These are phyloP conservation scores for Acrobasis consociella DNA, from an alignment of 2,888 invertebrate species.

Conservation along the genomic window DNA sequence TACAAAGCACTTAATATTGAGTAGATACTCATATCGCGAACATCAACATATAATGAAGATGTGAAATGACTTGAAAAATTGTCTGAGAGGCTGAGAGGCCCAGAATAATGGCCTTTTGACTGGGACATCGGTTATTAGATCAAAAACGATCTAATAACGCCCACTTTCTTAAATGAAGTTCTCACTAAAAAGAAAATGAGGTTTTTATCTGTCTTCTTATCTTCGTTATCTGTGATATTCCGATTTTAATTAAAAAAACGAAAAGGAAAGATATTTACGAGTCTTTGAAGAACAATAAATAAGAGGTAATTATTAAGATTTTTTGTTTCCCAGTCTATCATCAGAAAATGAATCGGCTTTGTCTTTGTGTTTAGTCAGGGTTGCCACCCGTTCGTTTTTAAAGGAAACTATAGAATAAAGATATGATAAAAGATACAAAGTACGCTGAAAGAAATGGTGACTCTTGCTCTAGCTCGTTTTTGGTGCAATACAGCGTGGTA, in stretches of 20 bases:
- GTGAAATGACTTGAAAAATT: constrained; percentile 16
- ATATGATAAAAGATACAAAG: too few relatives aligned
- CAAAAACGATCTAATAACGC: constrained; percentile 12
- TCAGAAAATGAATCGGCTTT: background rate
- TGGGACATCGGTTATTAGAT: constrained; percentile 5
- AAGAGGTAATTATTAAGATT: constrained; percentile 6
- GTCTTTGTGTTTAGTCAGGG: background rate
- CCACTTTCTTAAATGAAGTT: background rate
- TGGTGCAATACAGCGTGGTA: too few relatives aligned
- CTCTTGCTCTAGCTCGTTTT: too few relatives aligned
- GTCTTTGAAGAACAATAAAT: constrained; percentile 4
- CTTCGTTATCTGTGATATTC: constrained; percentile 9
- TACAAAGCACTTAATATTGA: background rate
- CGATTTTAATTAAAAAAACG: constrained; percentile 4
- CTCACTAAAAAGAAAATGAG: background rate
- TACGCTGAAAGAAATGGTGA: too few relatives aligned
- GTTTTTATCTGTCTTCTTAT: background rate
- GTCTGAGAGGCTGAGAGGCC: background rate
- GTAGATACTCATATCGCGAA: background rate
- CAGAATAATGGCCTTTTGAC: constrained; percentile 9
- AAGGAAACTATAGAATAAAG: too few relatives aligned
- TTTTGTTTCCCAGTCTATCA: background rate
- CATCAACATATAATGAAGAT: constrained; percentile 6
- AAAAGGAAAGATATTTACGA: background rate
- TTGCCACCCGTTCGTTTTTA: background rate